A percentile compares a stretch with the other conserved stretches of the same genome.
Evolutionary conservation across 2,797 vertebrate species (phyloP).

Genomic region (Thamnophis elegans): DNA sequence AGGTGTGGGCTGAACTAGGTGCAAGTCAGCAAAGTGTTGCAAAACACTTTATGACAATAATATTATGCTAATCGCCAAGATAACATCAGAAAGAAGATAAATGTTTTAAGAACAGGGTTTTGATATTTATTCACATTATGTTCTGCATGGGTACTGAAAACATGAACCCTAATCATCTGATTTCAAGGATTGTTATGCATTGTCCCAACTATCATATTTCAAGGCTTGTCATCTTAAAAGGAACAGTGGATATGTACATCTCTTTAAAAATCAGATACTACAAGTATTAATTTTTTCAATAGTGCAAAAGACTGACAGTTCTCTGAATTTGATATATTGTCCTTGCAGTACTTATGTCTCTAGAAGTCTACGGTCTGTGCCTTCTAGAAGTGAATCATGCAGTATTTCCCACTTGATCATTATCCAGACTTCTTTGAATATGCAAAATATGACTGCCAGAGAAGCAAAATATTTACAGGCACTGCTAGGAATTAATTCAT

Average conservation of each 20-base stretch:
- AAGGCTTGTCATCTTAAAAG: background rate
- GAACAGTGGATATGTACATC: background rate
- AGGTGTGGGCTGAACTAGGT: background rate
- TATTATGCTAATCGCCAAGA: background rate
- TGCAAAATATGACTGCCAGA: background rate
- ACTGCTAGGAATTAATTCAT: background rate
- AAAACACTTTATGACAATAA: background rate
- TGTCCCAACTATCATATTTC: background rate
- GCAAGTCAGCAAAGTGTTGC: background rate
- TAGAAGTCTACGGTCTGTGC: background rate
- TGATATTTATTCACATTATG: background rate
- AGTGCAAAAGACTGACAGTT: slow-evolving; percentile 7
- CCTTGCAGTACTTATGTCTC: background rate
- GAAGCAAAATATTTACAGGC: background rate
- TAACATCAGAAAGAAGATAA: background rate
- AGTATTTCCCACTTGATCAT: background rate
- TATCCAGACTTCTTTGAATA: background rate
- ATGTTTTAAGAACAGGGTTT: background rate
- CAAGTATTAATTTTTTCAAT: background rate
- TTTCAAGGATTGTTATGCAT: background rate
- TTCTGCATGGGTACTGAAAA: background rate
- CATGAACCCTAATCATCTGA: background rate
- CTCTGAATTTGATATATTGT: background rate
- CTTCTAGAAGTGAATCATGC: background rate
- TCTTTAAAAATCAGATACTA: background rate